These are phyloP conservation scores for Chymomyza amoena DNA, from an alignment of 2,888 invertebrate species.

Conservation along the genomic window DNA sequence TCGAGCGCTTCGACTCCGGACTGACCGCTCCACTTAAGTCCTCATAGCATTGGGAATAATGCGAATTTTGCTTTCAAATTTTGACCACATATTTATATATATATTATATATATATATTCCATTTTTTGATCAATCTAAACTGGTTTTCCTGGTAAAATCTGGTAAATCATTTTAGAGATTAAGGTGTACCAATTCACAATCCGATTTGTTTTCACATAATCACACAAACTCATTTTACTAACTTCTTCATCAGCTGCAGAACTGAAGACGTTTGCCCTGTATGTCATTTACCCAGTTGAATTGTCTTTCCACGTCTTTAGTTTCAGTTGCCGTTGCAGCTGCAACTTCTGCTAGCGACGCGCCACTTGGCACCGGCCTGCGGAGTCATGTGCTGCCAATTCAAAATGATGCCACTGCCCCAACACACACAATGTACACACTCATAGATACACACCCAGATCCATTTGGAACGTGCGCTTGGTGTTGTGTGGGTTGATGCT, in stretches of 20 bases:
- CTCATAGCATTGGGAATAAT: no score
- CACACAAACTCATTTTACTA: conserved; percentile 60
- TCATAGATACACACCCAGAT: conserved; percentile 1
- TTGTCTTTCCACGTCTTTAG: background rate
- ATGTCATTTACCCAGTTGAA: conserved; percentile 3
- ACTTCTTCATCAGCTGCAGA: conserved; percentile 26
- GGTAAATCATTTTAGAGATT: no score
- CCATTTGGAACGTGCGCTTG: conserved; percentile 48
- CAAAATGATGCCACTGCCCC: conserved; percentile 40
- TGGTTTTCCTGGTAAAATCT: no score
- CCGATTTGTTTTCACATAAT: conserved; percentile 38
- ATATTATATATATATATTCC: no score
- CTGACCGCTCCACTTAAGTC: no score
- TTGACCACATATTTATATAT: no score
- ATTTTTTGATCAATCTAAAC: no score
- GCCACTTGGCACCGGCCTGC: conserved; percentile 17
- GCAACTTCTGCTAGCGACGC: background rate
- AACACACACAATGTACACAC: background rate
- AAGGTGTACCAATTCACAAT: no score
- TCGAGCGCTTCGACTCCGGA: no score
- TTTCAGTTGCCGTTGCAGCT: background rate
- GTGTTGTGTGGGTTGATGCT: conserved; percentile 45
- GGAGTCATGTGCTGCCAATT: conserved; percentile 58
- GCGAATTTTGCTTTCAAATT: no score
- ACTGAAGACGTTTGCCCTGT: conserved; percentile 16